Evolutionary conservation across 2,797 vertebrate genomes (phyloP).

Genomic region (Peromyscus aztecus): DNA sequence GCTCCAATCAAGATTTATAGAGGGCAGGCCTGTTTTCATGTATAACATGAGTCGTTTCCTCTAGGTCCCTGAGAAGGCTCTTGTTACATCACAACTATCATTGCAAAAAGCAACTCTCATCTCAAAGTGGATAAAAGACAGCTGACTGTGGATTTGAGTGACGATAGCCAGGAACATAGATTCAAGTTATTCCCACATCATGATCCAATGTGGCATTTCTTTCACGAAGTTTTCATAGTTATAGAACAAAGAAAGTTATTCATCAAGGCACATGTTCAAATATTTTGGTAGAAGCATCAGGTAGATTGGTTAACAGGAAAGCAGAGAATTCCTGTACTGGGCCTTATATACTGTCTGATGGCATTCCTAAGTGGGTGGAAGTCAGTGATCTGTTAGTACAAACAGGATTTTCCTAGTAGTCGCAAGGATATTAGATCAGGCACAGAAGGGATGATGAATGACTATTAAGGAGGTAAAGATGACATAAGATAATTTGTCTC

Average conservation of each 20-base stretch:
- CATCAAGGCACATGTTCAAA: not conserved
- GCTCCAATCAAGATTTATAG: not conserved
- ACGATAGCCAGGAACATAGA: not conserved
- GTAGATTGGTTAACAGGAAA: not conserved
- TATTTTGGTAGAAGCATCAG: not conserved
- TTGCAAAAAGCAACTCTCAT: not conserved
- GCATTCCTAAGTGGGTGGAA: not conserved
- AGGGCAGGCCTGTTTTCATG: not conserved
- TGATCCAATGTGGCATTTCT: not conserved
- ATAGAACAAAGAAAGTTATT: not conserved
- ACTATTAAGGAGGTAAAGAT: not conserved
- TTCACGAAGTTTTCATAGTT: not conserved
- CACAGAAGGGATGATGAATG: not conserved
- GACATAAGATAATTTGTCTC: not conserved
- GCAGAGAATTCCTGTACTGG: not conserved
- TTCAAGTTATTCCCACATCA: not conserved
- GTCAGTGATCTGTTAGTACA: not conserved
- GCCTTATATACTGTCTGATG: not conserved
- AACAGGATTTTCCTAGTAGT: not conserved
- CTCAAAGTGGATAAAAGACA: not conserved
- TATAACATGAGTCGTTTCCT: not conserved
- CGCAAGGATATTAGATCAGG: not conserved
- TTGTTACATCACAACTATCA: not conserved
- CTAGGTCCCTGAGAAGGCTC: not conserved
- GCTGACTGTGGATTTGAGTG: not conserved